Evolutionary conservation across 1,140 invertebrate genomes (phyloP).

Genomic region (Tetraneura akinire): DNA sequence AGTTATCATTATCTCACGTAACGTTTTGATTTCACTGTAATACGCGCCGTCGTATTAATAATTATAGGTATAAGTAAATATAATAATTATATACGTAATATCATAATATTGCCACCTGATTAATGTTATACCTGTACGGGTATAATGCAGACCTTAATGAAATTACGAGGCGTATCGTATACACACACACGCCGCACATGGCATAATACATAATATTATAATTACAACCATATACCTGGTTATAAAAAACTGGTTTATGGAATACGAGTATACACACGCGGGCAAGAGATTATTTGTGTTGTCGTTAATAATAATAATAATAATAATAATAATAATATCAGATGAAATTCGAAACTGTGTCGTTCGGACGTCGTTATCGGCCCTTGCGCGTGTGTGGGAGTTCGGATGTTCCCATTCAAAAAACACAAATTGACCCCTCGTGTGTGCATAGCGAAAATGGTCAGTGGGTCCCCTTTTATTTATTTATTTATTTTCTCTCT

Average conservation of each 20-base stretch:
- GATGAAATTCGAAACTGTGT: not conserved
- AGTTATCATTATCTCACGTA: not conserved
- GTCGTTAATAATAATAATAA: too few species aligned
- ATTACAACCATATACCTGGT: not conserved
- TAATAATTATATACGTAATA: not conserved
- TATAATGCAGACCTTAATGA: not conserved
- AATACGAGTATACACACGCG: too few species aligned
- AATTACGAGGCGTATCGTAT: conserved; percentile 1
- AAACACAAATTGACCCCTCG: conserved; percentile 47
- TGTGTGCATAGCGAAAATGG: conserved; percentile 28
- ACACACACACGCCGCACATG: not conserved
- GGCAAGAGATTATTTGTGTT: too few species aligned
- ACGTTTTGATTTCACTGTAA: not conserved
- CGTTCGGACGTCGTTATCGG: not conserved
- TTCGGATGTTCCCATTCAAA: conserved; percentile 49
- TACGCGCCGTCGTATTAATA: not conserved
- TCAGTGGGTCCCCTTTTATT: conserved; percentile 41
- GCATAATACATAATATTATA: not conserved
- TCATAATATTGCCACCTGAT: not conserved
- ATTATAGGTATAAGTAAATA: too few species aligned
- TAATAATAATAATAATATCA: too few species aligned
- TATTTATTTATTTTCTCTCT: conserved; percentile 17
- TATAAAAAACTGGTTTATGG: conserved; percentile 3
- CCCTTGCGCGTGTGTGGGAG: conserved; percentile 31
- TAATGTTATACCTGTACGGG: conserved; percentile 1